Evolutionary conservation across 2,113 vertebrate genomes (phyloP).

Genomic region (Lutjanus erythropterus): DNA sequence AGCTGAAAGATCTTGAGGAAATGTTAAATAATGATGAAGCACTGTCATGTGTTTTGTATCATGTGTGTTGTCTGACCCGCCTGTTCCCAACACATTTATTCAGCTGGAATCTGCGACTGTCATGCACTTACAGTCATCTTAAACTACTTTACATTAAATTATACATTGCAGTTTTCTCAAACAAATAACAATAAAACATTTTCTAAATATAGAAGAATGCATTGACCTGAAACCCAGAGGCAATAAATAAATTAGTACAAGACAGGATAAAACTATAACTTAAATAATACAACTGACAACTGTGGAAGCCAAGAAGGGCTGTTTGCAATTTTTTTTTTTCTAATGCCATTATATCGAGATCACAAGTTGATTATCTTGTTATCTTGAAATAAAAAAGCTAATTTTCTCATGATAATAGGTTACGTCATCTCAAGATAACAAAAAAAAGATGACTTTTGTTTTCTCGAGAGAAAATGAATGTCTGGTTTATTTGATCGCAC

Average conservation of each 20-base stretch:
- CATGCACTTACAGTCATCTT: neutral
- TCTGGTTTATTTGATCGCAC: no score
- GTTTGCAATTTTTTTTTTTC: no score
- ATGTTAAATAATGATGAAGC: neutral
- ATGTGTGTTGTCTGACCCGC: neutral
- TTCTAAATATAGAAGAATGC: neutral
- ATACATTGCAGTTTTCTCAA: neutral
- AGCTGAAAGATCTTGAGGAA: constrained; percentile 14
- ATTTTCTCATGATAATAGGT: no score
- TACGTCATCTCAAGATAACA: no score
- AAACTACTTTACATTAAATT: neutral
- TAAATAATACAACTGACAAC: no score
- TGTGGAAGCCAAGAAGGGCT: no score
- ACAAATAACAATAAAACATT: neutral
- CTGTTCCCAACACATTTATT: neutral
- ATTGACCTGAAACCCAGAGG: neutral
- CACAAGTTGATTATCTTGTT: no score
- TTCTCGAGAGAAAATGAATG: no score
- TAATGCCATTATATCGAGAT: no score
- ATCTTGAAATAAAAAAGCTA: no score
- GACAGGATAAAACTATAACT: neutral
- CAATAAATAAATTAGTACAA: neutral
- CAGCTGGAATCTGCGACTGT: neutral
- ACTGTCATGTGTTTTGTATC: neutral
- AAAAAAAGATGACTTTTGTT: no score